phyloP scores from a whole-genome alignment of 2,113 vertebrate genomes.

The Cygnus atratus region DNA sequence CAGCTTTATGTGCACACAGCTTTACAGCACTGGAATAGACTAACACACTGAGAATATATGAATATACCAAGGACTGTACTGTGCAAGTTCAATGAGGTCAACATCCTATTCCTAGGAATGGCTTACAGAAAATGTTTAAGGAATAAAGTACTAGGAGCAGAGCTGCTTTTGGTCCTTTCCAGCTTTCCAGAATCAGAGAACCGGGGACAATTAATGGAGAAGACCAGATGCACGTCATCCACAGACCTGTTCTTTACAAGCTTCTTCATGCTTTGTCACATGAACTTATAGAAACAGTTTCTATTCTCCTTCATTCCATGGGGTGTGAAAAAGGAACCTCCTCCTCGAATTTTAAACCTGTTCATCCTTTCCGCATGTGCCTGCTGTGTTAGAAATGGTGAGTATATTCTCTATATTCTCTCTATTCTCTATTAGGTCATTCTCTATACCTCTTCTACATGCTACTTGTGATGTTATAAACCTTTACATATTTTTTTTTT shows the following conservation, averaged over 20 bases:
- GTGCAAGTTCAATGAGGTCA: neutral
- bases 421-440: too few species aligned
- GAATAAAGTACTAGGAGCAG: neutral
- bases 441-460: neutral
- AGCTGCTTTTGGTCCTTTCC: neutral
- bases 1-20: neutral
- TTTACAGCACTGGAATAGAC: neutral
- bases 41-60: neutral
- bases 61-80: neutral
- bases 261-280: neutral
- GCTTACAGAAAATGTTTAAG: neutral
- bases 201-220: neutral
- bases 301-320: neutral
- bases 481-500: neutral
- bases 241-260: neutral
- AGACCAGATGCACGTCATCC: neutral
- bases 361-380: neutral
- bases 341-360: neutral
- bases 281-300: neutral
- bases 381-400: neutral
- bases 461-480: neutral
- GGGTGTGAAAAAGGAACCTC: neutral
- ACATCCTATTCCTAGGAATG: neutral
- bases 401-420: too few species aligned
- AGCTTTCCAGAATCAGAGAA: neutral